Base-by-base conservation (phyloP, 35 echinoderm and acorn worm genomes). In the Acanthaster planci region DNA sequence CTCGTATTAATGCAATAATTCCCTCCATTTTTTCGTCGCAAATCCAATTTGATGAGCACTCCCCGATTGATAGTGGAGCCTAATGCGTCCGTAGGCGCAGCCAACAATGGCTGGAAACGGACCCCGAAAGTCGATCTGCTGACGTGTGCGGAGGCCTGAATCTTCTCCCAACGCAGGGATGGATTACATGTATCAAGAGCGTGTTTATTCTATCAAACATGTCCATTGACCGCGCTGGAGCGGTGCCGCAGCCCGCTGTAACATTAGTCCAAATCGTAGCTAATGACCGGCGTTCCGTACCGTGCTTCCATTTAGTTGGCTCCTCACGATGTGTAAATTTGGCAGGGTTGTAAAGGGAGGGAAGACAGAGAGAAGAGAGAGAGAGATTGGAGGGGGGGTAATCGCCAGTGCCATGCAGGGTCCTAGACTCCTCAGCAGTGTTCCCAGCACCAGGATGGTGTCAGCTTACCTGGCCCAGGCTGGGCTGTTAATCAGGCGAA, bases 171-270 rank as follows among this genome's bases (percentile, higher is more conserved):
- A 72, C 64, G 64, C 14, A 72, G 64, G 64, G 64, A 72, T 72
- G 64, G 64, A 72, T 72, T 72, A 72, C 64, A 72, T 72, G 64
- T 72, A 72, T 72, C 64, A 72, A 72, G 64, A 72, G 64, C 64
- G 64, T 72, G 64, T 72, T 72, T 72, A 72, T 72, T 72, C 64
- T 72, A 72, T 72, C 64, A 72, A 72, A 72, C 64, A 72, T 72
- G 64, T 72, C 64, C 64, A 72, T 72, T 72, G 64, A 72, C 64
- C 64, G 64, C 26, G 42, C 42, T 47, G 64, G 64, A 72, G 64
- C 64, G 64, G 30, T 72, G 64, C 64, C 64, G 64, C 64, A 72
- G 64, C 34, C 64, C 64, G 64, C 64, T 72, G 64, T 72, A 72
- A 72, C 64, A 72, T 72, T 72, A 72, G 64, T 72, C 64, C 64